Evolutionary conservation across 2,113 vertebrate genomes (phyloP).

Genomic region (Cephalopholis sonnerati): DNA sequence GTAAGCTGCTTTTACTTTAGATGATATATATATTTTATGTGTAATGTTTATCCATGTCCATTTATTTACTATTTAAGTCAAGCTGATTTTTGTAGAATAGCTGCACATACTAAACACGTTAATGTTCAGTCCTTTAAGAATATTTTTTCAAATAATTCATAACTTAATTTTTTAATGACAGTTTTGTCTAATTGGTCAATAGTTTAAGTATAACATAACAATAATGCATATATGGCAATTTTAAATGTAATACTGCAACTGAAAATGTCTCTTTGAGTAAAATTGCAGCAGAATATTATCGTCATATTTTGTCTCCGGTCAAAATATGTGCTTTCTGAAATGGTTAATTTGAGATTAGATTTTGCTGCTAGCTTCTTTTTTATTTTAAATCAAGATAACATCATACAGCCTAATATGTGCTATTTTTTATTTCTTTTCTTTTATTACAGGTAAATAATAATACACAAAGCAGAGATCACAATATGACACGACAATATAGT

Average conservation of each 20-base stretch:
- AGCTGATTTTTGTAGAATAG: neutral
- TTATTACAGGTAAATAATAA: too few relatives aligned
- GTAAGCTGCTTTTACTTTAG: constrained; percentile 48
- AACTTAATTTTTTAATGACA: neutral
- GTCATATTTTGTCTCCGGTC: neutral
- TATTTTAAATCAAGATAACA: neutral
- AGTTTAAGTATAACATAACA: neutral
- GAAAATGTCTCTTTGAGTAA: neutral
- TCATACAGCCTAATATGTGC: neutral
- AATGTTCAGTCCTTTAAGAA: neutral
- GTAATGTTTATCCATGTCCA: neutral
- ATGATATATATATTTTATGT: neutral
- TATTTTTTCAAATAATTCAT: neutral
- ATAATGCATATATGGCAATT: neutral
- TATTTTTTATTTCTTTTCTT: too few relatives aligned
- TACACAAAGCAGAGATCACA: too few relatives aligned
- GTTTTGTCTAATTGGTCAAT: neutral
- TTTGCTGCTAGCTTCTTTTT: neutral
- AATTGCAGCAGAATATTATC: neutral
- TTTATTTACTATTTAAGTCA: neutral
- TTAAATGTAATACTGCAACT: too few relatives aligned
- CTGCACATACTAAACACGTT: neutral
- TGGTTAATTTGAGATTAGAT: neutral
- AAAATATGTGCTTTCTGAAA: neutral
- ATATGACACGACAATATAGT: too few relatives aligned